Evolutionary conservation across 2,113 vertebrate species (phyloP), one percentile per base, ranked within the genome.

Genomic region (Tragelaphus strepsiceros): DNA sequence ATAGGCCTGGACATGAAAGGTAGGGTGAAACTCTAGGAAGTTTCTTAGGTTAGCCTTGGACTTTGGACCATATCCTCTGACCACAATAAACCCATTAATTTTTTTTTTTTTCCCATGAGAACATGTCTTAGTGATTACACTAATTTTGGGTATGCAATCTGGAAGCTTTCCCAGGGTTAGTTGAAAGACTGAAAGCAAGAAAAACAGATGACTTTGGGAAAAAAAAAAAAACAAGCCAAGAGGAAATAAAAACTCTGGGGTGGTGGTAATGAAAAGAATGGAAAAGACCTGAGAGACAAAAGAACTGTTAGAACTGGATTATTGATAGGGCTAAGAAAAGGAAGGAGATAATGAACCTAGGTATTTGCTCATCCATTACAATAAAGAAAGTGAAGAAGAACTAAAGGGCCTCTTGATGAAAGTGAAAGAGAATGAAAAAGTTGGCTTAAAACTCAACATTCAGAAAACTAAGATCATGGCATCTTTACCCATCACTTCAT

Each of bases 181-280:
- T 19, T 83, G 51, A 89, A 88, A 96, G 39, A 83, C 11, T 26
- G 86, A 84, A 94, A 21, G 58, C n/a, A 92, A 64, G 35, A 91
- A 84, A 58, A 90, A 77, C 32, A n/a, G n/a, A 49, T 91, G 53
- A 85, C n/a, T 86, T 93, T 62, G 82, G 54, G 59, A n/a, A n/a
- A n/a, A 15, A 88, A 92, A 19, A 67, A 85, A 67, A 85, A 61
- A 15, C 5, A 49, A 96, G 83, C 59, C 61, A 49, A n/a, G 81
- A 85, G 74, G 32, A 88, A 94, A 74, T 91, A 58, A 62, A 90
- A 43, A 28, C 7, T 21, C n/a, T 61, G 32, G 51, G 26, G 15
- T 78, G 61, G 81, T 97, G 24, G 26, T 53, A 82, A 49, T 93
- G 67, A 91, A 83, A 92, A 97, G 21, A 90, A 94, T 71, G 86